Evolutionary conservation across 2,888 invertebrate species (phyloP), one percentile per base, ranked within the genome.

Genomic region (Dichetophora obliterata): DNA sequence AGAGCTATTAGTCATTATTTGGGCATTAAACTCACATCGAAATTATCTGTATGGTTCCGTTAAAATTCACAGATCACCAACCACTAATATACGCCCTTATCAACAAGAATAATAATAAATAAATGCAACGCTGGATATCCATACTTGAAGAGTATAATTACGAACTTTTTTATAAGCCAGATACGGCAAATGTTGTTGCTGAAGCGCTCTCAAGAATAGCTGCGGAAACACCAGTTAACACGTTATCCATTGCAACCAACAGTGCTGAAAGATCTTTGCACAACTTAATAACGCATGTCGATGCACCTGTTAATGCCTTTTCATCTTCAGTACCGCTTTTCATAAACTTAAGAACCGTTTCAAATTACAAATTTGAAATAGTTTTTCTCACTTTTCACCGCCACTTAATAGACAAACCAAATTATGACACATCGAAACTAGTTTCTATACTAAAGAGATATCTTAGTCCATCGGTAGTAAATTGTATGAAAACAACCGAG

Each of bases 391-490:
- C 59, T 5, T 31, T 71, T 48, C 73, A 77, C 16, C 75, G 79
- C 59, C 78, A 78, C n/a, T 19, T 69, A 14, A 61, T 80, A n/a
- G n/a, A n/a, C n/a, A n/a, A n/a, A n/a, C n/a, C n/a, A n/a, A n/a
- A n/a, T n/a, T n/a, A 57, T 16, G 0, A 31, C 2, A 74, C 78
- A 24, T n/a, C n/a, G 3, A 6, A 50, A 3, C 9, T 37, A 75
- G 76, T 71, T 66, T 75, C 3, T 5, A 50, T 14, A 5, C 50
- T 50, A 9, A 50, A 14, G 22, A 73, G 19, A 77, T 31, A 9
- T 14, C 48, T 79, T 1, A 76, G 75, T 27, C 78, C 77, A 9
- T 65, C 61, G 1, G 66, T 77, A 9, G 50, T 78, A 14, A 80
- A 78, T 34, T 34, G 70, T 1, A 70, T 79, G n/a, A n/a, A n/a